Evolutionary conservation across 2,797 vertebrate genomes (phyloP), one percentile per base, ranked within the genome.

Genomic region (Staurois parvus): DNA sequence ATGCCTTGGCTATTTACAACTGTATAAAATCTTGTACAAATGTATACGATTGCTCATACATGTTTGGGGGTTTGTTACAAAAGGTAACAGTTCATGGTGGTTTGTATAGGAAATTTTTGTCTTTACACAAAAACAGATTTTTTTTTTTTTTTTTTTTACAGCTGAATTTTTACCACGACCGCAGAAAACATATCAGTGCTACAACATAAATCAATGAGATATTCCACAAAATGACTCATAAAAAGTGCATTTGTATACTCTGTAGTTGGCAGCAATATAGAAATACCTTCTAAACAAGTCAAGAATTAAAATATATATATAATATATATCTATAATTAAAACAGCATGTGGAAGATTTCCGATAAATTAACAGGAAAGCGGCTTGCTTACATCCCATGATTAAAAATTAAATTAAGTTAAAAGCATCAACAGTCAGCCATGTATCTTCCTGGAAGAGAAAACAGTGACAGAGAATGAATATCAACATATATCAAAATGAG

Each of bases 351-450:
- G 84, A 90, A 92, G 90, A 80, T 88, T 91, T 59, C 91, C 74
- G 82, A 89, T 73, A 89, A 91, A 70, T 90, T 92, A 93, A 88
- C 70, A 83, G 89, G 85, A 88, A 88, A 85, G 89, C 86, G 88
- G 88, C 89, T 88, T 91, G 88, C 88, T 85, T 85, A 52, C 85
- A 90, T 89, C 34, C 78, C 62, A 88, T 52, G 89, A 86, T 86
- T 74, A 28, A 67, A 76, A 79, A 84, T 70, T 13, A 79, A 72
- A 40, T 42, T 59, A 28, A 42, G 72, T 84, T 72, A 70, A 79
- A 84, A 66, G 64, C 64, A 91, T 99, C 95, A 99, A 93, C 95
- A 98, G 90, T 99, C 98, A 59, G 98, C 98, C 97, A 99, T 97
- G 87, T 99, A 99, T 59, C 97, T 96, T 84, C 98, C 98, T 99